Conservation (phyloP, 2,888 invertebrate species). For the Fragum fragum region DNA sequence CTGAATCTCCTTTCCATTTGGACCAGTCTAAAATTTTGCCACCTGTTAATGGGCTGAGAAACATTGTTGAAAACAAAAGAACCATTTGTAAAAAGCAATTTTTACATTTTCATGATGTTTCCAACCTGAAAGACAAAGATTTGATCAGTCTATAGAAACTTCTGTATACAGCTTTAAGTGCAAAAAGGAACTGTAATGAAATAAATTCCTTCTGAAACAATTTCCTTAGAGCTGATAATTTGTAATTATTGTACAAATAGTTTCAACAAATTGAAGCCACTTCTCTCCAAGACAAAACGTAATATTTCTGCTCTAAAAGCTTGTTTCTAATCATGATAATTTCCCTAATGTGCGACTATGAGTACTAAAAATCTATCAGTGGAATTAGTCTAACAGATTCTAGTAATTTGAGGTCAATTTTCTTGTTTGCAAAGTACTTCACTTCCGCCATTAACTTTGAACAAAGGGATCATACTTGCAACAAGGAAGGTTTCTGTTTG, state of each 20-base stretch:
- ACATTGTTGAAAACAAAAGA: too few relatives aligned
- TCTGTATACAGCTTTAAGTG: neutral
- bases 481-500: too few relatives aligned
- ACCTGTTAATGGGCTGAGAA: too few relatives aligned
- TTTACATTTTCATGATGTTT: too few relatives aligned
- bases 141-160: too few relatives aligned
- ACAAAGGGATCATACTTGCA: neutral
- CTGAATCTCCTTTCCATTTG: too few relatives aligned
- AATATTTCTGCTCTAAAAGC: neutral
- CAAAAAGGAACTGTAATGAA: neutral
- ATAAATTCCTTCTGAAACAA: neutral
- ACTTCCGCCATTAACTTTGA: neutral
- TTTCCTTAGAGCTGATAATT: neutral
- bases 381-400: constrained; percentile 4
- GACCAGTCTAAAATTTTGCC: too few relatives aligned
- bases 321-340: constrained; percentile 6
- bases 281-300: neutral
- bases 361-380: neutral
- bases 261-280: constrained; percentile 1
- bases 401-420: constrained; percentile 13
- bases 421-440: constrained; percentile 11
- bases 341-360: neutral
- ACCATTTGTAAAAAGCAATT: too few relatives aligned
- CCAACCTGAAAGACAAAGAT: too few relatives aligned
- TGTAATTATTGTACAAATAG: neutral